Conservation (phyloP, 2,113 vertebrate genomes). For the Trichechus manatus region DNA sequence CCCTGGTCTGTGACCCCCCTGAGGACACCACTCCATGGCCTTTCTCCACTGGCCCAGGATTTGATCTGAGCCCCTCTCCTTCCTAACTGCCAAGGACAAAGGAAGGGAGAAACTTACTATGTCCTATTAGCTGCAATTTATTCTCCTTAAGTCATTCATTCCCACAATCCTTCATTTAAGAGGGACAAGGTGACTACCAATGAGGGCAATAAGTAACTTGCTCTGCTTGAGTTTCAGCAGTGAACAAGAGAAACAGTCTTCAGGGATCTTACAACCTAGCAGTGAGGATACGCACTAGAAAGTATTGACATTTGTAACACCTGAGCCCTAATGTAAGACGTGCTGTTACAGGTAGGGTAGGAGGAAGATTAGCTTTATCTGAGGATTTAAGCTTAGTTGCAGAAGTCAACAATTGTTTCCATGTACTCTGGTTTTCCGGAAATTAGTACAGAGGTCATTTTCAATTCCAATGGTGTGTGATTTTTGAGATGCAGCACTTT, state of each 20-base stretch:
- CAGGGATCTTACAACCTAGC: background rate
- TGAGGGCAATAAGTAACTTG: too few relatives aligned
- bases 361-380: background rate
- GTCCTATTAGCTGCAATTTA: too few relatives aligned
- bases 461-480: background rate
- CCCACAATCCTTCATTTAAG: background rate
- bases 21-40: background rate
- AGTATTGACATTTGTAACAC: background rate
- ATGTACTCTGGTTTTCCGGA: background rate
- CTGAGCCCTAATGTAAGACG: background rate
- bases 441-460: background rate
- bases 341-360: background rate
- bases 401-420: background rate
- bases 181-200: background rate
- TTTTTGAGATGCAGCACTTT: background rate
- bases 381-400: background rate
- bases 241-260: background rate
- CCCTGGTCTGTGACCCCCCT: background rate
- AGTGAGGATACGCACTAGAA: background rate
- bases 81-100: background rate
- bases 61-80: background rate
- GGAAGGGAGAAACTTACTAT: background rate
- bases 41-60: background rate
- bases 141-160: background rate
- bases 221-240: background rate